These are phyloP conservation scores for Chelmon rostratus DNA, from an alignment of 2,797 vertebrate species.

Conservation along the genomic window DNA sequence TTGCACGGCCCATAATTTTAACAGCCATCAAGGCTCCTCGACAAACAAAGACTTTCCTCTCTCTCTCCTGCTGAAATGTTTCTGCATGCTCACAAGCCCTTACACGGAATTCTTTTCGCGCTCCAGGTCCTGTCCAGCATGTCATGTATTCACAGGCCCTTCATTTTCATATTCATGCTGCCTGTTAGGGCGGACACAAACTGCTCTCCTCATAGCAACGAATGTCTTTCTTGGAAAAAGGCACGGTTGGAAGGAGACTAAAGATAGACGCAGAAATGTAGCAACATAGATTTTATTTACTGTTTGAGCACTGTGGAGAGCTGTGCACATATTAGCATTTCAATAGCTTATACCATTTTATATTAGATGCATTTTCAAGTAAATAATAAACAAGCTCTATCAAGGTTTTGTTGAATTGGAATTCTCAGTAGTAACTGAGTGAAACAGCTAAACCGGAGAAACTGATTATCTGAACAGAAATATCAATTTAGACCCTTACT, in stretches of 20 bases:
- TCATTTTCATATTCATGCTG: constrained; percentile 72
- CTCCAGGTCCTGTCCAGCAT: constrained; percentile 77
- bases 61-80: constrained; percentile 63
- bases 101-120: constrained; percentile 80
- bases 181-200: constrained; percentile 48
- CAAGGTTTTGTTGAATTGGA: constrained; percentile 48
- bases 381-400: constrained; percentile 74
- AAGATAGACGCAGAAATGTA: constrained; percentile 43
- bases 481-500: constrained; percentile 54
- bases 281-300: constrained; percentile 78
- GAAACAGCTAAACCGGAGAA: constrained; percentile 59
- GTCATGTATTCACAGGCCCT: constrained; percentile 85
- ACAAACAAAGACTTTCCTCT: constrained; percentile 67
- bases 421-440: constrained; percentile 53
- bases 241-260: constrained; percentile 13
- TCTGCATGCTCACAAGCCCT: constrained; percentile 49
- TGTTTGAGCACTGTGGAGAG: constrained; percentile 76
- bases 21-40: constrained; percentile 11
- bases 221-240: constrained; percentile 16
- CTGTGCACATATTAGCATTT: constrained; percentile 68
- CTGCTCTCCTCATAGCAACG: constrained; percentile 54
- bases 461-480: constrained; percentile 55
- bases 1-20: neutral
- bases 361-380: constrained; percentile 79
- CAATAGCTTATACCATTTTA: constrained; percentile 77